Conservation (phyloP, 2,888 invertebrate species). For the Caenorhabditis sinica region DNA sequence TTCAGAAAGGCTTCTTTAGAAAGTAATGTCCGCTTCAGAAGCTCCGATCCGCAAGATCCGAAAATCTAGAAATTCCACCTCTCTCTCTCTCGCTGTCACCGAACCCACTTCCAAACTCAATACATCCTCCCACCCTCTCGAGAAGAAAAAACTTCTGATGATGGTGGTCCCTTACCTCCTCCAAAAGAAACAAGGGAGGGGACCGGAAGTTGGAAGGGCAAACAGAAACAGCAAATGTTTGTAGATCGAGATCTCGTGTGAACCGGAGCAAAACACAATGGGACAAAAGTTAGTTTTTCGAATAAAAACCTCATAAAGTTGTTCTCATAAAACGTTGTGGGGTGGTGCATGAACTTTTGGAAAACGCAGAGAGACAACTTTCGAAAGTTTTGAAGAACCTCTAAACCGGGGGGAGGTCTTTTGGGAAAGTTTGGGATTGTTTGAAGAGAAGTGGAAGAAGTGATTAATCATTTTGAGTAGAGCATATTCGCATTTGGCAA, state of each 20-base stretch:
- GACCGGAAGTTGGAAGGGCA: slow-evolving; percentile 29
- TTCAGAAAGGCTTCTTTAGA: too few species aligned
- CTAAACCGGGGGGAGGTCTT: neutral
- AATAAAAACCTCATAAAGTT: slow-evolving; percentile 21
- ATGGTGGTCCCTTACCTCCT: slow-evolving; percentile 12
- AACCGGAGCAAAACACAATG: slow-evolving; percentile 21
- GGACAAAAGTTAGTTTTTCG: neutral
- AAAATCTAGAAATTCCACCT: too few species aligned
- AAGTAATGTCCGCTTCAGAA: too few species aligned
- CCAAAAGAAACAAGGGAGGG: neutral
- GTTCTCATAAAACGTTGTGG: neutral
- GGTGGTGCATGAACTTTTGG: slow-evolving; percentile 1
- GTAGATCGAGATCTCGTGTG: slow-evolving; percentile 8
- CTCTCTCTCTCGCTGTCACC: neutral
- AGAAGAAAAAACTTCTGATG: neutral
- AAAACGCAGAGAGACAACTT: neutral
- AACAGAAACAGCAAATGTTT: slow-evolving; percentile 19
- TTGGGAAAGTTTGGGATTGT: slow-evolving; percentile 1
- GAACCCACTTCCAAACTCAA: neutral
- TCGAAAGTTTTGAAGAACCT: slow-evolving; percentile 1
- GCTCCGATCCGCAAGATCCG: too few species aligned
- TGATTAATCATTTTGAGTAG: neutral
- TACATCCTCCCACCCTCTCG: neutral
- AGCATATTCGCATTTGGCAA: slow-evolving; percentile 1
- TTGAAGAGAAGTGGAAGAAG: neutral